Conservation (phyloP, 2,113 vertebrate species). For the Xyrauchen texanus region DNA sequence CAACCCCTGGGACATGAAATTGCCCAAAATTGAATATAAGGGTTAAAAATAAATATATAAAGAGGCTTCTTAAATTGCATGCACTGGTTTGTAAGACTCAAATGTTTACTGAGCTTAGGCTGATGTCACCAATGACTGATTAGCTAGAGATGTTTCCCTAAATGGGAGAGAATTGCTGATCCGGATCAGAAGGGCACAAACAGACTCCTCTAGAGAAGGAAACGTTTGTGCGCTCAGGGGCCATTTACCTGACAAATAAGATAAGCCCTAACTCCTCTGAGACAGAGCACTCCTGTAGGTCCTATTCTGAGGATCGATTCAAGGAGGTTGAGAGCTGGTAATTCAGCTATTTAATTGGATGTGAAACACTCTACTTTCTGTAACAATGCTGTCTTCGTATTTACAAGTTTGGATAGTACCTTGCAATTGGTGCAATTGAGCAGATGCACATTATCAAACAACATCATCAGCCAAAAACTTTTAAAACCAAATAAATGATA, state of each 20-base stretch:
- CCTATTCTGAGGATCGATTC: slow-evolving; percentile 1
- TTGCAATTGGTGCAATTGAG: not conserved
- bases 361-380: slow-evolving; percentile 29
- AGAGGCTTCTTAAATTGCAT: too few species aligned
- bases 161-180: slow-evolving; percentile 59
- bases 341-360: slow-evolving; percentile 18
- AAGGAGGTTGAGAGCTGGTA: slow-evolving; percentile 6
- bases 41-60: too few species aligned
- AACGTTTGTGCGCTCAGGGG: slow-evolving; percentile 34
- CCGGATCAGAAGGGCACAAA: slow-evolving; percentile 60
- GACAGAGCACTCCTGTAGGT: slow-evolving; percentile 15
- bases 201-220: slow-evolving; percentile 46
- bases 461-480: slow-evolving; percentile 28
- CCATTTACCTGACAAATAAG: slow-evolving; percentile 54
- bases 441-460: slow-evolving; percentile 21
- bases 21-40: too few species aligned
- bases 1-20: too few species aligned
- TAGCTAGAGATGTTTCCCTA: slow-evolving; percentile 46
- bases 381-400: slow-evolving; percentile 8
- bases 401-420: slow-evolving; percentile 16
- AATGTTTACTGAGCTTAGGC: slow-evolving; percentile 45
- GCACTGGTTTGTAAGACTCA: not conserved
- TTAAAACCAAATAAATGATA: slow-evolving; percentile 31
- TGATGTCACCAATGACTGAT: slow-evolving; percentile 56
- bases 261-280: slow-evolving; percentile 32